Conservation (phyloP, 2,113 vertebrate species). For the Panthera tigris region DNA sequence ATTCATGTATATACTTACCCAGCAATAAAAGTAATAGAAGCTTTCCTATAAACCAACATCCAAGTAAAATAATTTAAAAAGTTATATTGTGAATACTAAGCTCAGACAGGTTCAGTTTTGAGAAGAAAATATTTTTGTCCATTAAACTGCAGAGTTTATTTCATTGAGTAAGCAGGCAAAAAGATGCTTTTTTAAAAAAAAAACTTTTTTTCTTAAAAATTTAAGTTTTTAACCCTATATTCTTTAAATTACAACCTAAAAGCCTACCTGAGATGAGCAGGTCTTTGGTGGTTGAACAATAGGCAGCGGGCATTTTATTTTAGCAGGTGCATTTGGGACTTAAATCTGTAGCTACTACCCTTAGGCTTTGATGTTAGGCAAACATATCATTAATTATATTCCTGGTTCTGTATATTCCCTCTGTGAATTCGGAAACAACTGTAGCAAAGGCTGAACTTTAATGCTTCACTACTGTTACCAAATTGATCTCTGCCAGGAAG, state of each 20-base stretch:
- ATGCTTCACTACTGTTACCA: neutral
- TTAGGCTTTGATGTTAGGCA: neutral
- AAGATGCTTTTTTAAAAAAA: neutral
- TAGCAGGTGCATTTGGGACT: neutral
- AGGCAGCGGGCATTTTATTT: neutral
- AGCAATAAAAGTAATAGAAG: neutral
- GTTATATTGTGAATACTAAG: too few relatives aligned
- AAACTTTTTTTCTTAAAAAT: neutral
- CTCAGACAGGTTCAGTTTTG: neutral
- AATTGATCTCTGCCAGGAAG: neutral
- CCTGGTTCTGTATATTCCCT: neutral
- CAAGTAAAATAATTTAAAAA: neutral
- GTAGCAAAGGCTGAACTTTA: neutral
- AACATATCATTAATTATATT: neutral
- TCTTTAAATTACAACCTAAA: neutral
- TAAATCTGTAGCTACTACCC: neutral
- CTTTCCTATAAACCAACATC: accelerated
- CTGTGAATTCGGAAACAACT: neutral
- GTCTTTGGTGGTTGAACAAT: neutral
- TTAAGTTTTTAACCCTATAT: neutral
- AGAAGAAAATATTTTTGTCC: neutral
- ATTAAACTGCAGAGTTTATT: neutral
- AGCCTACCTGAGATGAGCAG: neutral
- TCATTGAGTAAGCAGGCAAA: neutral
- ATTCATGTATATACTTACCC: neutral